Evolutionary conservation across 1,140 invertebrate genomes (phyloP).

Genomic region (Drosophila auraria): DNA sequence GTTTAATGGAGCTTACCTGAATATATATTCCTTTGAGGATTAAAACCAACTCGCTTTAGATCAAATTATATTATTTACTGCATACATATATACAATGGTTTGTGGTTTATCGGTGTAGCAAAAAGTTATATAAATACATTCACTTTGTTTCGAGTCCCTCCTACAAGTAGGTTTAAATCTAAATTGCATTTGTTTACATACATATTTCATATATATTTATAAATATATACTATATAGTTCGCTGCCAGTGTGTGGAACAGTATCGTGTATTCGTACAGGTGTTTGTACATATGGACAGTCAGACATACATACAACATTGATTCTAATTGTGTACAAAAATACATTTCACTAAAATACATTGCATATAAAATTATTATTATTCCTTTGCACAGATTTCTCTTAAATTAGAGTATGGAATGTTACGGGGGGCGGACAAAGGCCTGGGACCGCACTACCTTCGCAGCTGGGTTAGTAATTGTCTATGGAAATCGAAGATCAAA

Average conservation of each 20-base stretch:
- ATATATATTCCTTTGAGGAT: neutral
- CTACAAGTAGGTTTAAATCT: slow-evolving; percentile 24
- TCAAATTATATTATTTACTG: slow-evolving; percentile 57
- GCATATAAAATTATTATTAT: slow-evolving; percentile 78
- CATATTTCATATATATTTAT: slow-evolving; percentile 45
- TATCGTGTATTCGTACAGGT: slow-evolving; percentile 34
- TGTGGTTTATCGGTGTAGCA: slow-evolving; percentile 58
- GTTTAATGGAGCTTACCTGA: neutral
- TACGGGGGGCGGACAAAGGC: slow-evolving; percentile 31
- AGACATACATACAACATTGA: slow-evolving; percentile 46
- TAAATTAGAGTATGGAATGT: slow-evolving; percentile 52
- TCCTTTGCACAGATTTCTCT: slow-evolving; percentile 64
- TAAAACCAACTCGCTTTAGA: slow-evolving; percentile 11
- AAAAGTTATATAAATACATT: slow-evolving; percentile 63
- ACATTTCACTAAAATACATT: slow-evolving; percentile 81
- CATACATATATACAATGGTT: slow-evolving; percentile 45
- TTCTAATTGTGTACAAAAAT: slow-evolving; percentile 76
- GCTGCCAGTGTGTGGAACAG: slow-evolving; percentile 34
- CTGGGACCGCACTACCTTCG: slow-evolving; percentile 44
- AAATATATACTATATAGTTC: slow-evolving; percentile 45
- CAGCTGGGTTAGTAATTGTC: neutral
- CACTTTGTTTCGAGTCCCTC: slow-evolving; percentile 28
- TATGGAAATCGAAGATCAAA: neutral
- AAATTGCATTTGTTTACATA: slow-evolving; percentile 53
- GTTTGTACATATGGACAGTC: slow-evolving; percentile 44